Conservation (phyloP, 2,888 invertebrate genomes). For the Cyaniris semiargus region DNA sequence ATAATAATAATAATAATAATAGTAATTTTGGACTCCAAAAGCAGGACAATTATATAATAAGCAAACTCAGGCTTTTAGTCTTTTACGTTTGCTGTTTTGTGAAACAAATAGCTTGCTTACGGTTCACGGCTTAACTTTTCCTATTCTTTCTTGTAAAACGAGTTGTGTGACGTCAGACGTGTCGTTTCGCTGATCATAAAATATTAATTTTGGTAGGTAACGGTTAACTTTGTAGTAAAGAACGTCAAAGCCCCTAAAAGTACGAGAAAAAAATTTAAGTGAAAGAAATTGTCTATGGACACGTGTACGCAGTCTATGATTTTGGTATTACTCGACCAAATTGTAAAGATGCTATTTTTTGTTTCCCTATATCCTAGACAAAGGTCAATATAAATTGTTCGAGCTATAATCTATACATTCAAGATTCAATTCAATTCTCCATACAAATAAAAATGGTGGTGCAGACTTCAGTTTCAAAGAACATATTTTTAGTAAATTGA, state of each 20-base stretch:
- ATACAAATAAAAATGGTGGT: slow-evolving; percentile 80
- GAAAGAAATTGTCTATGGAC: slow-evolving; percentile 29
- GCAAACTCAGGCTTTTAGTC: too few species aligned
- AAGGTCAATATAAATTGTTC: slow-evolving; percentile 34
- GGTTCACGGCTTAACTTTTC: too few species aligned
- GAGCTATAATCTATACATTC: slow-evolving; percentile 48
- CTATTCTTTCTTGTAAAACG: too few species aligned
- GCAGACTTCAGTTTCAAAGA: slow-evolving; percentile 70
- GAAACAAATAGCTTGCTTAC: too few species aligned
- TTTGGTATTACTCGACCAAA: slow-evolving; percentile 48
- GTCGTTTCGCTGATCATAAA: too few species aligned
- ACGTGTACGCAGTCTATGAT: slow-evolving; percentile 29
- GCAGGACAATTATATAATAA: too few species aligned
- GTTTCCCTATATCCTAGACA: slow-evolving; percentile 9
- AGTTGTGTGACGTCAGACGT: too few species aligned
- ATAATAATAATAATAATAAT: too few species aligned
- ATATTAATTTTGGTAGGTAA: too few species aligned
- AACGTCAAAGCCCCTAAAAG: background rate
- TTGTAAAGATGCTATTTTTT: slow-evolving; percentile 41
- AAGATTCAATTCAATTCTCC: slow-evolving; percentile 64
- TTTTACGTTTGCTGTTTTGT: too few species aligned
- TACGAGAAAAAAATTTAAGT: slow-evolving; percentile 15
- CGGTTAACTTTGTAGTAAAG: background rate
- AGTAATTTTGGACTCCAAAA: too few species aligned
- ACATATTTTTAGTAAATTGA: slow-evolving; percentile 59